A percentile compares a stretch with the other conserved stretches of the same genome.
Conservation (phyloP, 2,113 vertebrate genomes). For the Bos javanicus region DNA sequence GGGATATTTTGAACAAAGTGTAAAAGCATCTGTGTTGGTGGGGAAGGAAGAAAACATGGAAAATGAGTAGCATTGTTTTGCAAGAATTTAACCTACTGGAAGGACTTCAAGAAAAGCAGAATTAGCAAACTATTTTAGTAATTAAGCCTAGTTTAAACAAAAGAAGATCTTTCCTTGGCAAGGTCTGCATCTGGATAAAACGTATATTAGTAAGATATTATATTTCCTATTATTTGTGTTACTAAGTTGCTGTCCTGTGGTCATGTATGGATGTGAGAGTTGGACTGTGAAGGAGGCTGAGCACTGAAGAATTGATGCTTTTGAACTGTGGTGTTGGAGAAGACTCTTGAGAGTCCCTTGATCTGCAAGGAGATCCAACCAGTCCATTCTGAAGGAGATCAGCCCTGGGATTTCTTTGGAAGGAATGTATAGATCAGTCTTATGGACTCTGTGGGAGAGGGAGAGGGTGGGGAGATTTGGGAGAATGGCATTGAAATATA, state of each 20-base stretch:
- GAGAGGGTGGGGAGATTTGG: no score
- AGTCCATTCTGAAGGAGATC: no score
- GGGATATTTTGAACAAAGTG: not conserved
- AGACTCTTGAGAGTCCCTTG: no score
- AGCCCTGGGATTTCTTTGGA: no score
- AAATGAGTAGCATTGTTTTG: not conserved
- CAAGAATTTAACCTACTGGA: slow-evolving; percentile 24
- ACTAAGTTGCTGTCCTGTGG: not conserved
- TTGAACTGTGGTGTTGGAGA: no score
- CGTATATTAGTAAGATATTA: slow-evolving; percentile 15
- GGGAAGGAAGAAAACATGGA: not conserved
- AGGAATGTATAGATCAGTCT: no score
- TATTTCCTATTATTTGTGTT: slow-evolving; percentile 4
- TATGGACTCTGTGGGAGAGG: no score
- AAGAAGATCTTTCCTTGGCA: not conserved
- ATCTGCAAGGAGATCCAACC: no score
- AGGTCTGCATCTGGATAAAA: slow-evolving; percentile 3
- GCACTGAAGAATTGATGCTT: no score
- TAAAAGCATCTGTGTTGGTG: not conserved
- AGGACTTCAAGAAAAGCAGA: slow-evolving; percentile 51
- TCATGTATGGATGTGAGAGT: no score
- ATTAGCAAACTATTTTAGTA: slow-evolving; percentile 30
- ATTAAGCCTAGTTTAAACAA: slow-evolving; percentile 19
- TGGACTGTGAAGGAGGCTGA: no score
- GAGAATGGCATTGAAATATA: no score